Percentiles rank a stretch among this genome's conserved stretches.
Evolutionary conservation across 1,140 invertebrate genomes (phyloP).

Genomic region (Sitophilus oryzae): DNA sequence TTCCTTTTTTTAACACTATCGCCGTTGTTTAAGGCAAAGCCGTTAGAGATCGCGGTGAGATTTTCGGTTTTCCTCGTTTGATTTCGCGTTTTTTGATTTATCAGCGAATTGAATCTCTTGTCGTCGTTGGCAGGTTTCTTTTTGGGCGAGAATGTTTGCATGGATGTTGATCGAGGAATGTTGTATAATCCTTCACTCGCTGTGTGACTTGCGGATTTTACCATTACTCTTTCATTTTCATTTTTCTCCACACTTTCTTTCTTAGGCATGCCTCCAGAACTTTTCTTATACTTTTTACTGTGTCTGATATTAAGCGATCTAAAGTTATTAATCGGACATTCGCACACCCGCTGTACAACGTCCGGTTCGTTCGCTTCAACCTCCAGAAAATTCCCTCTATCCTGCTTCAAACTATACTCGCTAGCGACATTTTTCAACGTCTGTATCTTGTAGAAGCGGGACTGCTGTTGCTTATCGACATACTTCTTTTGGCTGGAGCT

Average conservation of each 20-base stretch:
- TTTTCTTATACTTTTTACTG: slow-evolving; percentile 11
- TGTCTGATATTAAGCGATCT: neutral
- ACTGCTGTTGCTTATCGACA: neutral
- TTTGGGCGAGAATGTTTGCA: slow-evolving; percentile 30
- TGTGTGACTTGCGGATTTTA: slow-evolving; percentile 29
- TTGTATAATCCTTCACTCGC: slow-evolving; percentile 15
- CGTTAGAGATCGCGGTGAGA: slow-evolving; percentile 1
- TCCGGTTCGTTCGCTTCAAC: neutral
- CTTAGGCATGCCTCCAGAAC: slow-evolving; percentile 4
- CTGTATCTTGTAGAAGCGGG: slow-evolving; percentile 35
- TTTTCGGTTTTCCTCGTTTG: slow-evolving; percentile 17
- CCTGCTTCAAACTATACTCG: slow-evolving; percentile 33
- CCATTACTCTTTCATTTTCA: slow-evolving; percentile 19
- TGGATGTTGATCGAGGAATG: slow-evolving; percentile 30
- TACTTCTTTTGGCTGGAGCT: slow-evolving; percentile 6
- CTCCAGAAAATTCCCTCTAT: slow-evolving; percentile 15
- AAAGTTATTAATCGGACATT: slow-evolving; percentile 19
- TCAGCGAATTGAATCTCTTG: slow-evolving; percentile 28
- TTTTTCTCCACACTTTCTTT: slow-evolving; percentile 22
- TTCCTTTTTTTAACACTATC: slow-evolving; percentile 8
- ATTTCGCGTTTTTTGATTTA: slow-evolving; percentile 26
- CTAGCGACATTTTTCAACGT: slow-evolving; percentile 42
- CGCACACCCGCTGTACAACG: slow-evolving; percentile 10
- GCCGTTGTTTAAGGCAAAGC: neutral
- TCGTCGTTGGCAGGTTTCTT: slow-evolving; percentile 16